A percentile compares a stretch with the other conserved stretches of the same genome.
Evolutionary conservation across 2,888 invertebrate species (phyloP).

Genomic region (Isoperla grammatica): DNA sequence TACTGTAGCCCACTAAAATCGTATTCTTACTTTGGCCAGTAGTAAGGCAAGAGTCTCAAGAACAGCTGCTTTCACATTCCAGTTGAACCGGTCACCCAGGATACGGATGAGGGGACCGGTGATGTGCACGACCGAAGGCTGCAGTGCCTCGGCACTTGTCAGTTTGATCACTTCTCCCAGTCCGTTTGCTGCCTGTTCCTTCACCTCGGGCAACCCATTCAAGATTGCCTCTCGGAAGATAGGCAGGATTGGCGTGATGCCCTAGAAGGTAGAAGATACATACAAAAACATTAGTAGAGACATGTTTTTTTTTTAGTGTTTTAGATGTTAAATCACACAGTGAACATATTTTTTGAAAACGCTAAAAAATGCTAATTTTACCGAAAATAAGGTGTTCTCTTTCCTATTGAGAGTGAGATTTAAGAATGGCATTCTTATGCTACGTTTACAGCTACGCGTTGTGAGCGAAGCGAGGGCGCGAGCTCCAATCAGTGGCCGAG

Average conservation of each 20-base stretch:
- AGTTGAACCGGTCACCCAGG: constrained; percentile 90
- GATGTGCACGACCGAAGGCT: constrained; percentile 94
- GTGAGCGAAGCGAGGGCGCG: no score
- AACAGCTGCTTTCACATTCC: constrained; percentile 93
- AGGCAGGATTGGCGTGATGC: constrained; percentile 87
- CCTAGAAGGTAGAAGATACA: constrained; percentile 48
- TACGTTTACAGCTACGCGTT: no score
- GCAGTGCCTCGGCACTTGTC: constrained; percentile 81
- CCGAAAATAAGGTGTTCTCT: no score
- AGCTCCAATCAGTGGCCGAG: no score
- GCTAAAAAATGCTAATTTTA: no score
- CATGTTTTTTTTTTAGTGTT: no score
- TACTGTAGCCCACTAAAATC: no score
- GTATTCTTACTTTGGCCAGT: constrained; percentile 74
- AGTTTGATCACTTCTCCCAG: constrained; percentile 76
- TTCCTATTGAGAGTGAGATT: no score
- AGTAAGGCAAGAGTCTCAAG: constrained; percentile 88
- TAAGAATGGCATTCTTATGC: no score
- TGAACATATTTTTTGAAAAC: no score
- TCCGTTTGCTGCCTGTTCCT: constrained; percentile 92
- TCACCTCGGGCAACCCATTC: constrained; percentile 91
- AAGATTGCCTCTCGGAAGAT: constrained; percentile 95
- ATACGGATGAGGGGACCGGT: constrained; percentile 98
- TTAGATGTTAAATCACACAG: no score
- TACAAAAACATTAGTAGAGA: no score